A percentile compares a stretch with the other conserved stretches of the same genome.
Evolutionary conservation across 2,113 vertebrate species (phyloP).

Genomic region (Deroptyus accipitrinus): DNA sequence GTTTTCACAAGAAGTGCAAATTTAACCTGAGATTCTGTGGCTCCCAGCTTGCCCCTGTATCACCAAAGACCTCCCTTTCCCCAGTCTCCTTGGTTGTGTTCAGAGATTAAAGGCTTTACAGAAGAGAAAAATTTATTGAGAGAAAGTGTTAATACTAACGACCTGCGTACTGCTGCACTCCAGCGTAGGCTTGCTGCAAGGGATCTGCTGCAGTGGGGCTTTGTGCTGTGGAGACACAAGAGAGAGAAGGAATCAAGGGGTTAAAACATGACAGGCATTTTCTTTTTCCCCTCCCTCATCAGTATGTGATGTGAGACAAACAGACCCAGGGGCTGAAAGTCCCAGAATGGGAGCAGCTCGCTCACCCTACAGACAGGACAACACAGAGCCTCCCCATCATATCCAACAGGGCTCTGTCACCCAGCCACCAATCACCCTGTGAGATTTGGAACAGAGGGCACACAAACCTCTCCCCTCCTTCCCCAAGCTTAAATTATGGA

Average conservation of each 20-base stretch:
- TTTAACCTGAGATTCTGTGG: background rate
- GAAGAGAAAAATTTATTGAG: slow-evolving; percentile 58
- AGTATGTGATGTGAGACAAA: background rate
- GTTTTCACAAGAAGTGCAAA: background rate
- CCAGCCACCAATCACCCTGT: background rate
- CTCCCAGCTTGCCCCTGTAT: rapidly evolving
- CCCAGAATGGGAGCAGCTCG: background rate
- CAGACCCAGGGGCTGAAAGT: background rate
- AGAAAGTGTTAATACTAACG: slow-evolving; percentile 87
- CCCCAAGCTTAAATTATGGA: background rate
- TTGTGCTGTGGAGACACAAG: slow-evolving; percentile 88
- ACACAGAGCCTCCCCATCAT: background rate
- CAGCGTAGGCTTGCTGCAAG: slow-evolving; percentile 98
- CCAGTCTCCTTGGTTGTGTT: background rate
- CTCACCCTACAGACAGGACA: background rate
- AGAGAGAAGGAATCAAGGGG: slow-evolving; percentile 22
- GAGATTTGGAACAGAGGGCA: background rate
- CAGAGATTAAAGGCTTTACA: background rate
- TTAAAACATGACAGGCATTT: background rate
- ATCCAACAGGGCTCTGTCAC: background rate
- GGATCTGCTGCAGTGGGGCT: slow-evolving; percentile 97
- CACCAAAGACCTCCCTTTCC: background rate
- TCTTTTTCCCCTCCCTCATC: background rate
- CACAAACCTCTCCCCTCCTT: background rate
- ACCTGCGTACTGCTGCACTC: slow-evolving; percentile 99